Percentiles rank a stretch among this genome's conserved stretches.
Evolutionary conservation across 2,113 vertebrate species (phyloP).

Genomic region (Tympanuchus pallidicinctus): DNA sequence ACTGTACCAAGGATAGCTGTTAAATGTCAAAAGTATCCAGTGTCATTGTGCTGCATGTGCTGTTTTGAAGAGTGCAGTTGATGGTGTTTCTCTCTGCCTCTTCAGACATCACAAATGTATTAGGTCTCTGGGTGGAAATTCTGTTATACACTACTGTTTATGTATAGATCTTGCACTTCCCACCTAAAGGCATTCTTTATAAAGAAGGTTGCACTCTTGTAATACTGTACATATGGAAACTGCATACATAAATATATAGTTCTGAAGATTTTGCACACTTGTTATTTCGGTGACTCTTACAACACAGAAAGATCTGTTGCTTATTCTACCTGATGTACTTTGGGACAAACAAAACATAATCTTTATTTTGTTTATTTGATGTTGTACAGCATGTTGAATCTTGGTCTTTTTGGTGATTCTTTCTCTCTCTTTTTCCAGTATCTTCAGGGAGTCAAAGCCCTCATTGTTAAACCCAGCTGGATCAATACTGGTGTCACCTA

Average conservation of each 20-base stretch:
- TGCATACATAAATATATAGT: background rate
- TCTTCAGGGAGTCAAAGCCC: slow-evolving; percentile 91
- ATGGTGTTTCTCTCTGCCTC: background rate
- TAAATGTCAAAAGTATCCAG: slow-evolving; percentile 68
- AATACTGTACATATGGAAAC: background rate
- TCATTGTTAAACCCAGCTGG: slow-evolving; percentile 86
- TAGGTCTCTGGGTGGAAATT: background rate
- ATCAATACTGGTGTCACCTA: slow-evolving; percentile 87
- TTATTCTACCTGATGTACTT: background rate
- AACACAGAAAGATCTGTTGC: background rate
- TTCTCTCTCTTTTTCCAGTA: slow-evolving; percentile 69
- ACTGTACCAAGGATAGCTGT: background rate
- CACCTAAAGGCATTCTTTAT: background rate
- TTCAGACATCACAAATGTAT: background rate
- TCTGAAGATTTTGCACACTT: background rate
- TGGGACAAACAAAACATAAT: background rate
- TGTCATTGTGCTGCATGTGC: slow-evolving; percentile 7
- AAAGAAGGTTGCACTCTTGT: background rate
- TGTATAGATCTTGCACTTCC: background rate
- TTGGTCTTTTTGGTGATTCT: background rate
- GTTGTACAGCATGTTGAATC: background rate
- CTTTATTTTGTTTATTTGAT: background rate
- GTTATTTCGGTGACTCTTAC: background rate
- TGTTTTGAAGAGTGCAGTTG: background rate
- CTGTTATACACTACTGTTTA: rapidly evolving